Percentiles rank a stretch among this genome's conserved stretches.
phyloP scores from a whole-genome alignment of 1,140 invertebrate genomes.

The Trinorchestia longiramus region DNA sequence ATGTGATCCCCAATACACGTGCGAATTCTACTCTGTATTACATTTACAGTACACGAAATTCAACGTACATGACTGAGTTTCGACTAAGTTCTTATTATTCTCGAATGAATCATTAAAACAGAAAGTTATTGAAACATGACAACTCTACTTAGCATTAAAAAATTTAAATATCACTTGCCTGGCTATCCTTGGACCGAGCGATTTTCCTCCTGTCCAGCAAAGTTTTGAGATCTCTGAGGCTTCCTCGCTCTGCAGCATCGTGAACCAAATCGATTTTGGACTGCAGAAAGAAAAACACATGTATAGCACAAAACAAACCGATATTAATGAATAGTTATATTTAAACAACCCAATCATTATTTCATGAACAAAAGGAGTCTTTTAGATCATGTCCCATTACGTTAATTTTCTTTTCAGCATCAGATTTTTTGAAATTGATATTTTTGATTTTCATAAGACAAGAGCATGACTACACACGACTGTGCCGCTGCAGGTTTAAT shows the following conservation, averaged over 20 bases:
- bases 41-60: too few relatives aligned
- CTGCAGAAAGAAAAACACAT: conserved; percentile 72
- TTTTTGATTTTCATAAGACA: too few relatives aligned
- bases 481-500: too few relatives aligned
- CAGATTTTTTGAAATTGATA: too few relatives aligned
- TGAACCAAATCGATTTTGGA: conserved; percentile 91
- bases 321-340: neutral
- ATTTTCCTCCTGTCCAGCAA: conserved; percentile 91
- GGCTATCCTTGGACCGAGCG: conserved; percentile 88
- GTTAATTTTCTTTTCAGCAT: neutral
- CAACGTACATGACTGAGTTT: too few relatives aligned
- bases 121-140: too few relatives aligned
- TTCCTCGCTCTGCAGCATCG: conserved; percentile 85
- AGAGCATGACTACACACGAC: neutral
- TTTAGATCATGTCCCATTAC: neutral
- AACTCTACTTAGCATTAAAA: too few relatives aligned
- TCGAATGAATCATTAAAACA: too few relatives aligned
- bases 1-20: too few relatives aligned
- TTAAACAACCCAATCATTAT: neutral
- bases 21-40: too few relatives aligned
- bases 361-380: neutral
- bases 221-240: conserved; percentile 85
- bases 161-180: too few relatives aligned
- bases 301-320: neutral
- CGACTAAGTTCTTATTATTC: too few relatives aligned